Evolutionary conservation across 2,113 vertebrate species (phyloP).

Genomic region (Climacteris rufus): DNA sequence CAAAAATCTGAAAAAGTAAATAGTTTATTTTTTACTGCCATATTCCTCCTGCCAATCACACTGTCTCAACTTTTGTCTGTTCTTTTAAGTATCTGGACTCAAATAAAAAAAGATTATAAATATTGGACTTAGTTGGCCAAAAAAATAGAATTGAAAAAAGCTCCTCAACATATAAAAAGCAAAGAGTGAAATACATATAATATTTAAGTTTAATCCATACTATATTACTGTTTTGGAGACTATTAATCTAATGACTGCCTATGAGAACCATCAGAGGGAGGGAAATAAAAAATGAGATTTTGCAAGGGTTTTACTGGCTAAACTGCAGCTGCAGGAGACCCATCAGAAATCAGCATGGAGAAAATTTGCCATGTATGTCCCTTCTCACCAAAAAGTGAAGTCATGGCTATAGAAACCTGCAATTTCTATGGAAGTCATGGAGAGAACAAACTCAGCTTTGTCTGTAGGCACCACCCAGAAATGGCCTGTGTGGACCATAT

Average conservation of each 20-base stretch:
- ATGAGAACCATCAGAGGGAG: background rate
- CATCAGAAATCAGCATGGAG: background rate
- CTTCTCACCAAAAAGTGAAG: background rate
- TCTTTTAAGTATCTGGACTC: slow-evolving; percentile 12
- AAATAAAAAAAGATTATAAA: background rate
- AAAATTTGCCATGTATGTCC: background rate
- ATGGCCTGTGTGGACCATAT: background rate
- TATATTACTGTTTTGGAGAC: background rate
- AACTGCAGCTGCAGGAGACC: background rate
- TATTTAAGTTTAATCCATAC: background rate
- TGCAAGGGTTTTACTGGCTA: background rate
- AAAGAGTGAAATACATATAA: background rate
- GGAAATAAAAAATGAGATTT: background rate
- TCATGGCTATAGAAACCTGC: background rate
- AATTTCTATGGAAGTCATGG: background rate
- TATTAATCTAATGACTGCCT: background rate
- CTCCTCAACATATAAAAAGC: background rate
- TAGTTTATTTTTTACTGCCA: slow-evolving; percentile 24
- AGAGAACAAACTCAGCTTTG: background rate
- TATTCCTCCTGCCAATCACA: slow-evolving; percentile 17
- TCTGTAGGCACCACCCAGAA: background rate
- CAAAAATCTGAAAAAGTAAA: slow-evolving; percentile 25
- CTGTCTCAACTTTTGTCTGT: background rate
- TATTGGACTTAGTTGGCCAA: background rate
- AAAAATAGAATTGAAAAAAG: background rate